Evolutionary conservation across 2,797 vertebrate genomes (phyloP), one percentile per base, ranked within the genome.

Genomic region (Peromyscus attwateri): DNA sequence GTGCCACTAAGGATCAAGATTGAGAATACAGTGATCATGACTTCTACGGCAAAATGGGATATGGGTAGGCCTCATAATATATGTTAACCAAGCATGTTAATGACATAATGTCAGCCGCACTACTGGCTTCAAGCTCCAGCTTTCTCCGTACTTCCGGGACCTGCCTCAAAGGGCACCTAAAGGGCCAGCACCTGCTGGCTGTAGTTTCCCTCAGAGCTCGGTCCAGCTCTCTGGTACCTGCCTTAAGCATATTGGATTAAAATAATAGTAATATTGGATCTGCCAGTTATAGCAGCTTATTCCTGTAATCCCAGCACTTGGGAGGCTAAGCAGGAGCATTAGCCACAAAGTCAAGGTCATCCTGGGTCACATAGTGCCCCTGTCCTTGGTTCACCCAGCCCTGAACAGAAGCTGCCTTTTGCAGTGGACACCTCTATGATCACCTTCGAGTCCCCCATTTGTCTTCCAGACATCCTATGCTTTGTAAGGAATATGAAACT

Each of bases 71-170:
- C 10, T 14, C 0, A 73, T 16, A 43, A 64, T 4, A 29, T 66
- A 60, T 75, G 46, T 73, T 87, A 92, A 89, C n/a, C 76, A 73
- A 70, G n/a, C 82, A 29, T 60, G 29, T 87, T 62, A 83, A 60
- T 31, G 64, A 95, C 77, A 60, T 76, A 31, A 89, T 49, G 19
- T 43, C 31, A 10, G 14, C 4, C 11, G 12, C n/a, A 10, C 19
- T 12, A 10, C 89, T 66, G 23, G 31, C 27, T 95, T 52, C 52
- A 52, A 4, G 60, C 83, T 81, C 73, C 40, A 70, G 27, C 37
- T 75, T 71, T 84, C 19, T 29, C 29, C 31, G 27, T 3, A 3
- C 27, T 23, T 40, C n/a, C 12, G 46, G 93, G 70, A 52, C 64
- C 46, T 55, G 23, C 23, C 46, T 93, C 52, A 4, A 8, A 6